phyloP scores from a whole-genome alignment of 2,113 vertebrate species.

The Neofelis nebulosa region DNA sequence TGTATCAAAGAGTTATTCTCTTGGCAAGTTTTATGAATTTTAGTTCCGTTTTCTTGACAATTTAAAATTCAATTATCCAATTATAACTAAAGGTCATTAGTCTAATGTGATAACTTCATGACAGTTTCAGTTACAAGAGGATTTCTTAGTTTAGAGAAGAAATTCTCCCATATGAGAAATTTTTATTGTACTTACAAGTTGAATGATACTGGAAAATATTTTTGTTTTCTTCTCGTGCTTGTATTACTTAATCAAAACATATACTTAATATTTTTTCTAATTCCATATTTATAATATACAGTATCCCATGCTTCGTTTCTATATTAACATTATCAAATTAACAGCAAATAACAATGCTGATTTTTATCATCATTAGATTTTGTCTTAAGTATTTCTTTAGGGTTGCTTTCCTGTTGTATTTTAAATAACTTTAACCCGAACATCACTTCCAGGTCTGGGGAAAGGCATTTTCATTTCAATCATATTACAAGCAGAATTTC shows the following conservation, averaged over 20 bases:
- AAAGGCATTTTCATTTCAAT: conserved; percentile 34
- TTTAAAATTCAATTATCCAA: conserved; percentile 72
- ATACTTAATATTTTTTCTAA: neutral
- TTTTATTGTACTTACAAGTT: conserved; percentile 31
- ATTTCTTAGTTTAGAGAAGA: conserved; percentile 55
- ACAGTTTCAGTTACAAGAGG: conserved; percentile 48
- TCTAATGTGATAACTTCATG: conserved; percentile 56
- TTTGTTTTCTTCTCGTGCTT: conserved; percentile 17
- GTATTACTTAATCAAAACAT: conserved; percentile 51
- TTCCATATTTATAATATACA: neutral
- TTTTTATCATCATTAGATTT: neutral
- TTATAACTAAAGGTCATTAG: conserved; percentile 76
- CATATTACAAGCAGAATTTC: neutral
- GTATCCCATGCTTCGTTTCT: neutral
- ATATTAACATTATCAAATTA: conserved; percentile 35
- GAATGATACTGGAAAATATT: neutral
- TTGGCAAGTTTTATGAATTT: conserved; percentile 70
- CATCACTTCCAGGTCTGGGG: neutral
- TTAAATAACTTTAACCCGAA: conserved; percentile 25
- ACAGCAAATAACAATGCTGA: neutral
- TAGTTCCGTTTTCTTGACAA: conserved; percentile 67
- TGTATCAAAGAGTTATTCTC: conserved; percentile 65
- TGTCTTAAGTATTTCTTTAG: neutral
- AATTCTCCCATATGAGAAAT: conserved; percentile 43
- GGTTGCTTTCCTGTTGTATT: conserved; percentile 6